Conservation (phyloP, 2,888 invertebrate species). For the Chorisops tibialis region DNA sequence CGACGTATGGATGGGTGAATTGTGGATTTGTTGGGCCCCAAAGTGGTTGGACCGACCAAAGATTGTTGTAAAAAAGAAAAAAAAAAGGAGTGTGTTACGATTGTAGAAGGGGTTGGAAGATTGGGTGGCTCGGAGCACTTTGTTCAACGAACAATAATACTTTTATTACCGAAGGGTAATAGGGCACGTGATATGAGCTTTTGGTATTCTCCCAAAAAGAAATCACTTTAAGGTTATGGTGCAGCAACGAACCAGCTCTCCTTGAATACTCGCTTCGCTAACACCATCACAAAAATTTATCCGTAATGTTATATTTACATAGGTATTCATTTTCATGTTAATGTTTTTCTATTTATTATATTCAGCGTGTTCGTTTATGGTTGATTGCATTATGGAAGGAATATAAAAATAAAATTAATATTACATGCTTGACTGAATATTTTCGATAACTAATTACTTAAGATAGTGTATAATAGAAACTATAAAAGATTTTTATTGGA, state of each 20-base stretch:
- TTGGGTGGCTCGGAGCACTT: background rate
- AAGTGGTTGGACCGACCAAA: conserved; percentile 23
- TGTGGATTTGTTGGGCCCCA: conserved; percentile 21
- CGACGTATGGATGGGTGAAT: conserved; percentile 12
- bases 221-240: conserved; percentile 17
- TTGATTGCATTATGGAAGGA: conserved; percentile 11
- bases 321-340: conserved; percentile 7
- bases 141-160: conserved; percentile 11
- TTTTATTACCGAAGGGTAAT: conserved; percentile 19
- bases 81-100: conserved; percentile 1
- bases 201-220: background rate
- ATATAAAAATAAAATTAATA: too few relatives aligned
- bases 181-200: conserved; percentile 14
- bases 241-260: conserved; percentile 1
- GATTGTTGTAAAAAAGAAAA: conserved; percentile 10
- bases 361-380: background rate
- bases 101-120: background rate
- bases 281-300: background rate
- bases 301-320: conserved; percentile 6
- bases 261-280: background rate
- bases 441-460: too few relatives aligned
- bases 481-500: too few relatives aligned
- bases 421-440: too few relatives aligned
- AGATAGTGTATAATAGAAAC: too few relatives aligned
- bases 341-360: background rate